Evolutionary conservation across 2,797 vertebrate species (phyloP), one percentile per base, ranked within the genome.

Genomic region (Heteromormyrus szaboi): DNA sequence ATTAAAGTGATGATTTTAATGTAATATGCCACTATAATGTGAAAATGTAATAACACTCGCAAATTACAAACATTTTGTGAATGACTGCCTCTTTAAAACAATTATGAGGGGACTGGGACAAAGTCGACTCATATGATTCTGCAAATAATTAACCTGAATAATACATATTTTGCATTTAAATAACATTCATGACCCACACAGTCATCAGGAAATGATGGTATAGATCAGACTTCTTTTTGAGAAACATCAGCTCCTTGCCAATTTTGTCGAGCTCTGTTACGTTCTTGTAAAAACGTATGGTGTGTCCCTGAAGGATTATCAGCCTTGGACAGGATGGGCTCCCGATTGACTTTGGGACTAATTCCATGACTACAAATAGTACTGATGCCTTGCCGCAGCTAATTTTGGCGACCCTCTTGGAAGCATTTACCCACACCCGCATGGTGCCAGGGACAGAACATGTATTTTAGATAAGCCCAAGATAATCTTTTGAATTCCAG

Each of bases 401-500:
- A 96, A 96, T 95, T 96, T 95, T 94, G 95, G 95, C 92, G 93
- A 88, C 89, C 93, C 91, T 92, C 92, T 94, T 92, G 89, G 92
- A 92, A 81, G 65, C 91, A 90, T 59, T 87, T 92, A 91, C 81
- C 89, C 89, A 91, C 72, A 76, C 84, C 65, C 89, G 91, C 91
- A 88, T 93, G 93, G 94, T 92, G 94, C 94, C 94, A 94, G 91
- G 91, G 93, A 84, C 89, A 92, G 92, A 65, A 33, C 76, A 46
- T 76, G 54, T 93, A 93, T 93, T 95, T 94, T 92, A 95, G 95
- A 96, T 95, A 94, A 76, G 48, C 62, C 50, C 48, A 54, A 86
- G 88, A 83, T 84, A 84, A 84, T 51, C 81, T 51, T 84, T 83
- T 89, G 88, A 76, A 89, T 89, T 89, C 84, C 84, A 76, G 33